Conservation (phyloP, 2,797 vertebrate species). For the Typhlichthys subterraneus region DNA sequence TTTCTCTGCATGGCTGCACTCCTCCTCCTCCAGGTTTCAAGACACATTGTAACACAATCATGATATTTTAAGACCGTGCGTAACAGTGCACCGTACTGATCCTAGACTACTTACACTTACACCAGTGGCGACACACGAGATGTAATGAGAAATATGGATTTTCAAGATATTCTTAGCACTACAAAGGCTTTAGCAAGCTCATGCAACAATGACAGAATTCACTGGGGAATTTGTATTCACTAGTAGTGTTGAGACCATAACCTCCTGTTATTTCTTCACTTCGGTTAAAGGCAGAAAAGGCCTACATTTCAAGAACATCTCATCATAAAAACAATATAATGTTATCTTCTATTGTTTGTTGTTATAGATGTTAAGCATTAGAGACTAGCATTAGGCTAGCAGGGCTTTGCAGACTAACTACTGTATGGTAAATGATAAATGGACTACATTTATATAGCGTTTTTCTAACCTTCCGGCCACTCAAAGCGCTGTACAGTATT, state of each 20-base stretch:
- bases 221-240: conserved; percentile 47
- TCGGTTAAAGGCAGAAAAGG: conserved; percentile 12
- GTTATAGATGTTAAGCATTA: no score
- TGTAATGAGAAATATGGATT: conserved; percentile 50
- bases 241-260: conserved; percentile 29
- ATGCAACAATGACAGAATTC: conserved; percentile 52
- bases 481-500: no score
- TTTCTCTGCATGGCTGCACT: conserved; percentile 12
- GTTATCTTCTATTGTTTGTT: no score
- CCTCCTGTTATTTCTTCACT: conserved; percentile 23
- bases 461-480: no score
- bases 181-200: conserved; percentile 49
- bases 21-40: conserved; percentile 33
- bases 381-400: no score
- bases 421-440: no score
- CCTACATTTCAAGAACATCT: conserved; percentile 23
- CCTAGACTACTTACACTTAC: conserved; percentile 50
- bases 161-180: conserved; percentile 63
- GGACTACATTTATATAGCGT: no score
- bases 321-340: neutral
- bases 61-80: no score
- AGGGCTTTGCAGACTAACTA: no score
- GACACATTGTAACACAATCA: conserved; percentile 12
- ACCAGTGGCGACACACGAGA: conserved; percentile 46
- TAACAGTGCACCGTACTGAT: conserved; percentile 33